These are phyloP conservation scores for Watsonalla binaria DNA, from an alignment of 2,888 invertebrate species.

Conservation along the genomic window DNA sequence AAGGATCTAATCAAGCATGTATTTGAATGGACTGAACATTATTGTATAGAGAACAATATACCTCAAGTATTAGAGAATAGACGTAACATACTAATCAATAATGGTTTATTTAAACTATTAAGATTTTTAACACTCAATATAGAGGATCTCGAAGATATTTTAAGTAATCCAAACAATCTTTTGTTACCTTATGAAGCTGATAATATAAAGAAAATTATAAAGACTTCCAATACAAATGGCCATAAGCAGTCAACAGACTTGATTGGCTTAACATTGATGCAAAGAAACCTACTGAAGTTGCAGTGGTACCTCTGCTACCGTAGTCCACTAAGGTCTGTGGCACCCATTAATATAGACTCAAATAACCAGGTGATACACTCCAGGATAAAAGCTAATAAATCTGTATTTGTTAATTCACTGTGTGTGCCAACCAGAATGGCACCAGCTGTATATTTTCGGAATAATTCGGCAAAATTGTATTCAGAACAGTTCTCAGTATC, in stretches of 20 bases:
- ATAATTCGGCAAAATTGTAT: conserved; percentile 50
- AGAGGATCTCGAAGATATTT: conserved; percentile 60
- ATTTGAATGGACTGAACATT: conserved; percentile 75
- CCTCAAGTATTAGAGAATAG: conserved; percentile 59
- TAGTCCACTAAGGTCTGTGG: conserved; percentile 54
- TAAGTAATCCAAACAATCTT: conserved; percentile 47
- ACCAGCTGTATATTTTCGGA: conserved; percentile 53
- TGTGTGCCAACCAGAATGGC: conserved; percentile 67
- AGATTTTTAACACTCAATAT: conserved; percentile 57
- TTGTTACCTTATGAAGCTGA: conserved; percentile 48
- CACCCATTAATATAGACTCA: conserved; percentile 59
- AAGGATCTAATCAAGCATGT: conserved; percentile 73
- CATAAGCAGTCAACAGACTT: conserved; percentile 19
- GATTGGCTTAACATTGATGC: conserved; percentile 22
- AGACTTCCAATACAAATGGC: conserved; percentile 18
- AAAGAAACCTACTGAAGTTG: conserved; percentile 49
- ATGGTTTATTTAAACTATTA: conserved; percentile 63
- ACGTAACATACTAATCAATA: conserved; percentile 55
- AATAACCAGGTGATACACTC: conserved; percentile 49
- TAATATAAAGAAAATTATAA: conserved; percentile 32
- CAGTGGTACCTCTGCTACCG: conserved; percentile 64
- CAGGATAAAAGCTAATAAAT: conserved; percentile 61
- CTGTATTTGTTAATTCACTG: conserved; percentile 65
- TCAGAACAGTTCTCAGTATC: conserved; percentile 61
- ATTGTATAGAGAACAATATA: conserved; percentile 66